Evolutionary conservation across 2,113 vertebrate genomes (phyloP).

Genomic region (Hemichromis elongatus): DNA sequence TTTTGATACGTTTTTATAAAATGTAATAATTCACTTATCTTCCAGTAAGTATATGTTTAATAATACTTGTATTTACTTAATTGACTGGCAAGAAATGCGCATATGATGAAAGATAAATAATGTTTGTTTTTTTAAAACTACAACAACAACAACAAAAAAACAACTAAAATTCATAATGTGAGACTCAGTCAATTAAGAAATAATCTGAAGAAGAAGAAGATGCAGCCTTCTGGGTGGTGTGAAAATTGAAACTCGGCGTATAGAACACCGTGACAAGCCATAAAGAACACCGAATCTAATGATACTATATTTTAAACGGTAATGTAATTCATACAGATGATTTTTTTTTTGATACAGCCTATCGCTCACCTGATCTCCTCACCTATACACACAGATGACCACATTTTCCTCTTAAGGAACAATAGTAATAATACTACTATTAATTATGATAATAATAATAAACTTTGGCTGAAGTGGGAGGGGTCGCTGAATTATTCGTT

Average conservation of each 20-base stretch:
- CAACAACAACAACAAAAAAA: neutral
- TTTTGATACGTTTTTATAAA: neutral
- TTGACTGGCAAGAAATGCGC: neutral
- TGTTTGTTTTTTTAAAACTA: neutral
- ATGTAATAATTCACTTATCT: neutral
- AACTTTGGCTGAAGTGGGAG: neutral
- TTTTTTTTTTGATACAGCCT: too few relatives aligned
- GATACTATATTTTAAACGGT: neutral
- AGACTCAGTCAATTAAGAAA: neutral
- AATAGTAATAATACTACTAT: too few relatives aligned
- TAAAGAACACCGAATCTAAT: neutral
- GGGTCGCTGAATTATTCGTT: neutral
- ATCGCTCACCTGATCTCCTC: slow-evolving; percentile 11
- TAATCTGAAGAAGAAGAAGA: neutral
- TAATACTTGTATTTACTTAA: neutral
- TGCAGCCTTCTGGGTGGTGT: neutral
- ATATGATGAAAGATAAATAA: neutral
- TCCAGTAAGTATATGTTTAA: neutral
- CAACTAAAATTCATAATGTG: neutral
- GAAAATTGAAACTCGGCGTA: neutral
- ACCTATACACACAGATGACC: neutral
- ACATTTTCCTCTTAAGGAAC: neutral
- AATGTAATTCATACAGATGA: neutral
- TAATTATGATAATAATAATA: neutral
- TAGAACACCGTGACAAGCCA: neutral